A percentile compares a stretch with the other conserved stretches of the same genome.
Evolutionary conservation across 2,113 vertebrate genomes (phyloP).

Genomic region (Petromus typicus): DNA sequence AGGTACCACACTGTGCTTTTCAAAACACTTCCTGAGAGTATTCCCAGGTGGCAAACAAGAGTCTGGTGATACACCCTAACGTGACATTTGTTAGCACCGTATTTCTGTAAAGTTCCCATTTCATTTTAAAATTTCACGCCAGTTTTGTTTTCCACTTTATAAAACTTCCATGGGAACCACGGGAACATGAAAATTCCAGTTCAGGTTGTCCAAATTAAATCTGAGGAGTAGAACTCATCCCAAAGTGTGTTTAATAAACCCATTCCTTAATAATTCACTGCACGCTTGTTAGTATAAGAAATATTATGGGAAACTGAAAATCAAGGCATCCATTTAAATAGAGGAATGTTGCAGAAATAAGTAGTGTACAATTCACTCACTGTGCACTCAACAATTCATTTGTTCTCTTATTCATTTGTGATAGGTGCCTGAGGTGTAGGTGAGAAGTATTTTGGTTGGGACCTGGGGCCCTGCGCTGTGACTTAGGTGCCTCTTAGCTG

Average conservation of each 20-base stretch:
- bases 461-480: not conserved
- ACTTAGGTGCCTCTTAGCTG: too few species aligned
- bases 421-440: not conserved
- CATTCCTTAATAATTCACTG: not conserved
- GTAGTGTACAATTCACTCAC: not conserved
- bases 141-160: not conserved
- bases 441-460: not conserved
- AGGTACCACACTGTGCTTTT: not conserved
- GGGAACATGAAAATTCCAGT: not conserved
- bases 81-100: not conserved
- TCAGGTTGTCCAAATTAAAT: not conserved
- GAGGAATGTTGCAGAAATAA: not conserved
- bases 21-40: not conserved
- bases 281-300: not conserved
- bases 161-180: not conserved
- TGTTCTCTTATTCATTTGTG: not conserved
- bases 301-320: not conserved
- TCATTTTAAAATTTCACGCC: not conserved
- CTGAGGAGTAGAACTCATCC: not conserved
- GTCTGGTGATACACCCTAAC: not conserved
- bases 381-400: not conserved
- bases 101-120: not conserved
- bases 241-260: too few species aligned
- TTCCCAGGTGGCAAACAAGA: not conserved
- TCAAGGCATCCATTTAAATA: not conserved